These are phyloP conservation scores for Lutraria lutraria DNA, from an alignment of 2,888 invertebrate species.

Conservation along the genomic window DNA sequence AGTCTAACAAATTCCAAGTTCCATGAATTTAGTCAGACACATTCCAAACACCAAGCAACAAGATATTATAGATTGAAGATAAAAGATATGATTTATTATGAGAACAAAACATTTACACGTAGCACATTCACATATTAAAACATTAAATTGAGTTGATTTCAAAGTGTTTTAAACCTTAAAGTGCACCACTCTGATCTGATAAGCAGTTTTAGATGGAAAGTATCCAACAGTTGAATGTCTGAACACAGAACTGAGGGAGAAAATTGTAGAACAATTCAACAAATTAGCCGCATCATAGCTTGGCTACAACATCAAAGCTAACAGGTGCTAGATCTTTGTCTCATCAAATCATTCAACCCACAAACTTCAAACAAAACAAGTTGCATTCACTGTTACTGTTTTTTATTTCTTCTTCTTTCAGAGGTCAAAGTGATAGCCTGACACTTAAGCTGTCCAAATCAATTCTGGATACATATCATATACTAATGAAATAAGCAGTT, in stretches of 20 bases:
- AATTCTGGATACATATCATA: not conserved
- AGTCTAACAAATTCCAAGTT: too few relatives aligned
- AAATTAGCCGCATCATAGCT: constrained; percentile 50
- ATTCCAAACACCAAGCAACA: too few relatives aligned
- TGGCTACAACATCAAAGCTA: constrained; percentile 54
- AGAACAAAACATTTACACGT: too few relatives aligned
- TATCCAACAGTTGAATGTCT: not conserved
- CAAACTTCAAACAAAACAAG: not conserved
- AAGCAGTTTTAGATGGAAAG: not conserved
- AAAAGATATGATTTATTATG: too few relatives aligned
- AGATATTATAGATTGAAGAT: too few relatives aligned
- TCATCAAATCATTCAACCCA: constrained; percentile 9
- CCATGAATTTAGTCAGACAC: too few relatives aligned
- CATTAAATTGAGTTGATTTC: too few relatives aligned
- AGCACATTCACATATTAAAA: too few relatives aligned
- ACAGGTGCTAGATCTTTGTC: constrained; percentile 32
- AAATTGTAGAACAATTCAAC: constrained; percentile 36
- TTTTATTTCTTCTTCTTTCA: not conserved
- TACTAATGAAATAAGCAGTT: too few relatives aligned
- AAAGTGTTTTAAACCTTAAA: too few relatives aligned
- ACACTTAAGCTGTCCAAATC: not conserved
- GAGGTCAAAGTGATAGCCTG: not conserved
- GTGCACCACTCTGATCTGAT: not conserved
- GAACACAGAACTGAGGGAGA: not conserved
- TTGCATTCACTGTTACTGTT: not conserved